Evolutionary conservation across 2,797 vertebrate genomes (phyloP), one percentile per base, ranked within the genome.

Genomic region (Heliangelus exortis): DNA sequence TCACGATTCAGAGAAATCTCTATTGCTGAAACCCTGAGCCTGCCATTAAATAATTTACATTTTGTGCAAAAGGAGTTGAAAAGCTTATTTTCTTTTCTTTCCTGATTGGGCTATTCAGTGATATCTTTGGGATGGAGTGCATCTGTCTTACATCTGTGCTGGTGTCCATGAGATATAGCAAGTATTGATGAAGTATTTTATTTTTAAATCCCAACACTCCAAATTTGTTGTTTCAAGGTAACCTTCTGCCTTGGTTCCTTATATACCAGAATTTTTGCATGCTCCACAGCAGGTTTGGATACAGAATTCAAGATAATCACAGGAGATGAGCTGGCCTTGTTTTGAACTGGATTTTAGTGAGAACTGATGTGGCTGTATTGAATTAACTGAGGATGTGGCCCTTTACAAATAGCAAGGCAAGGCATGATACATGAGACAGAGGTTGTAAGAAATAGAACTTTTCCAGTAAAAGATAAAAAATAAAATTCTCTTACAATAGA

Each of bases 31-130:
- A 86, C 33, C 43, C 22, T 61, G 47, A 92, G 51, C 76, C 71
- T 82, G 72, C 93, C 87, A 93, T 95, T 93, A 95, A 93, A 83
- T 90, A 81, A 95, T 95, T 96, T 91, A 47, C 92, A 77, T 91
- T 94, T 97, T 87, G 66, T 41, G 94, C 90, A 77, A 92, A 92
- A 96, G 68, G 29, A 94, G 62, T 87, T 95, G 62, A 96, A 97
- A 97, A 97, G 89, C 58, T 81, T 34, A 11, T 9, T 16, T 85
- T 84, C 59, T 91, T 93, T 84, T 29, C 69, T 79, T 88, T 86
- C 90, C 86, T 97, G 96, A 97, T 96, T 97, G 95, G 90, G 55
- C 96, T 97, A 95, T 96, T 98, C 96, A 97, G 18, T 54, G 75
- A 54, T 82, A 86, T 80, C 93, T 84, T 34, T 94, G 79, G 84